Evolutionary conservation across 2,113 vertebrate species (phyloP).

Genomic region (Vombatus ursinus): DNA sequence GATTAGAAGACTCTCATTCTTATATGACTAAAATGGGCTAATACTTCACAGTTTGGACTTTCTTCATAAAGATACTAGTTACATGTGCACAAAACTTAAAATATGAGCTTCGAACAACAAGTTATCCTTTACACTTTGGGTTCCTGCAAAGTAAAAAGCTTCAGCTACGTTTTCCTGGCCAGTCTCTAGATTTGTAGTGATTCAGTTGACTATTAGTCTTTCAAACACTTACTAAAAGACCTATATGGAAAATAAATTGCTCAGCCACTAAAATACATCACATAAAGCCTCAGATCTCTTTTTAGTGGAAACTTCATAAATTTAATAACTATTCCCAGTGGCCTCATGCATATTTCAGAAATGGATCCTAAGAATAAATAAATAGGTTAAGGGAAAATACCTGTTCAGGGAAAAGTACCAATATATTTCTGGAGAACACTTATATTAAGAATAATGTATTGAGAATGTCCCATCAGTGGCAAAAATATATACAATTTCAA

Average conservation of each 20-base stretch:
- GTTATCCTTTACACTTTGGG: background rate
- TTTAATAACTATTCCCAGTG: background rate
- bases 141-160: background rate
- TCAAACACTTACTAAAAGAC: background rate
- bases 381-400: background rate
- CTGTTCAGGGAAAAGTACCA: background rate
- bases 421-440: background rate
- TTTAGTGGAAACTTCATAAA: background rate
- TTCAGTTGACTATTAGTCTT: background rate
- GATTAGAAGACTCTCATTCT: background rate
- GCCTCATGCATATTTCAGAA: background rate
- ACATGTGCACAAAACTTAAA: background rate
- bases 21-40: background rate
- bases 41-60: background rate
- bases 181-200: background rate
- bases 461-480: background rate
- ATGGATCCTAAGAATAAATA: background rate
- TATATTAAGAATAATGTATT: background rate
- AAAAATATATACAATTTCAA: background rate
- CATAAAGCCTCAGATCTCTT: background rate
- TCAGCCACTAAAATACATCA: background rate
- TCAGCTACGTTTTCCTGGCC: background rate
- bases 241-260: background rate
- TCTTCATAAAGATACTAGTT: background rate
- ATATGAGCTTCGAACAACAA: background rate